Base-by-base conservation (phyloP, 2,797 vertebrate genomes). In the Cercopithecus neglectus region DNA sequence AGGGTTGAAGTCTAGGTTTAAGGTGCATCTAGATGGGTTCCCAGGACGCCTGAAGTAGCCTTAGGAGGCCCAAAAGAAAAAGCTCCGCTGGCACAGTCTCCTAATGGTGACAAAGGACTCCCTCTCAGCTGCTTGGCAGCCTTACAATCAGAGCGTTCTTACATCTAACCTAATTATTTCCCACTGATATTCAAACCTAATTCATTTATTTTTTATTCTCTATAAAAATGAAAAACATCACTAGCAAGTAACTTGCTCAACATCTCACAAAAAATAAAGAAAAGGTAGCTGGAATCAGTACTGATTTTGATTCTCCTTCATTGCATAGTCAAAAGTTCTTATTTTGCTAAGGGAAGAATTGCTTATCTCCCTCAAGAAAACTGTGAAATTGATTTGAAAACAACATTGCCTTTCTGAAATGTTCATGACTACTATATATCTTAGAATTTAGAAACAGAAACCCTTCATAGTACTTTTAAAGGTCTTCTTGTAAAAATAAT, bases 141-240 rank as follows among this genome's bases (percentile, higher is more conserved):
- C 53, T 94, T 55, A 78, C 16, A 72, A 50, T 83, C 36, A 80
- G 57, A 95, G 92, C 90, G 74, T 87, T 96, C 95, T 97, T 90
- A 67, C 24, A 89, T 78, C 59, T 95, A 97, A 85, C 64, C 85
- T 82, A 95, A 94, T 94, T 94, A 70, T 94, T 70, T 95, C 50
- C 39, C 74, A 79, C 7, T 95, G 87, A 97, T 94, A 96, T 89
- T 76, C 59, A 82, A 95, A 92, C 48, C 33, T 5, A 81, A 81
- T 81, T 24, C 84, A 91, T 24, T 83, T 75, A 53, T 72, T 93
- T 85, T 94, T 92, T 33, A 67, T 90, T 89, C 46, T 86, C 79
- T 72, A 81, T 76, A 88, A 96, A 96, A 92, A 93, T 55, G 26
- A 94, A 93, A 50, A 92, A 67, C 28, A 84, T 90, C n/a, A 44